A percentile compares a stretch with the other conserved stretches of the same genome.
phyloP scores from a whole-genome alignment of 2,888 invertebrate genomes.

The Melanargia galathea region DNA sequence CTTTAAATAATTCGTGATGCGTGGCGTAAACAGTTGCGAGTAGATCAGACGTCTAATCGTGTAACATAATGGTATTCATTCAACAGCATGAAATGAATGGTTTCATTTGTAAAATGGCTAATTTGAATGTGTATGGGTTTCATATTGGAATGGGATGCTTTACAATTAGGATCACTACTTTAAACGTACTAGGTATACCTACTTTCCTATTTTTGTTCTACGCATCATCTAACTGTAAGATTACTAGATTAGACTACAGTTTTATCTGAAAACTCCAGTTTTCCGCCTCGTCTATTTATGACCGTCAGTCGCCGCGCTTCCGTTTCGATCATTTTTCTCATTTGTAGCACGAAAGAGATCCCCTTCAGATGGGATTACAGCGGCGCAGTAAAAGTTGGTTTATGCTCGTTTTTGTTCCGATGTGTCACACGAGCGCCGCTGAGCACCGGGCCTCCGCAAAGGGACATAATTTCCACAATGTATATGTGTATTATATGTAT shows the following conservation, averaged over 20 bases:
- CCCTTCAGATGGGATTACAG: conserved; percentile 4
- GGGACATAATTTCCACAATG: neutral
- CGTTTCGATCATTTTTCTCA: neutral
- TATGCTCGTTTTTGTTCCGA: neutral
- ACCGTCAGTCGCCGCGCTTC: conserved; percentile 3
- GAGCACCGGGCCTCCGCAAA: neutral
- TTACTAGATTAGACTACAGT: neutral
- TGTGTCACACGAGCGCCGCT: neutral
- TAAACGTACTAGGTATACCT: too few relatives aligned
- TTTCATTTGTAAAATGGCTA: too few relatives aligned
- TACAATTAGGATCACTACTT: too few relatives aligned
- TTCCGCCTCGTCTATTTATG: conserved; percentile 13
- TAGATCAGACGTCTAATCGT: too few relatives aligned
- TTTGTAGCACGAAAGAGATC: neutral
- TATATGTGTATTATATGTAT: too few relatives aligned
- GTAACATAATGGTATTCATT: too few relatives aligned
- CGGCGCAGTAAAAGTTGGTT: neutral
- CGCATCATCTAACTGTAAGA: neutral
- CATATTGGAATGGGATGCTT: too few relatives aligned
- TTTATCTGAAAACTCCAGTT: neutral
- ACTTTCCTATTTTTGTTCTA: too few relatives aligned
- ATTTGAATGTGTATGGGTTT: too few relatives aligned
- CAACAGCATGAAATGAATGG: too few relatives aligned
- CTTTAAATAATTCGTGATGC: too few relatives aligned
- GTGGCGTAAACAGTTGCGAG: too few relatives aligned